Conservation (phyloP, 2,888 invertebrate genomes). For the Caenorhabditis parvicauda region DNA sequence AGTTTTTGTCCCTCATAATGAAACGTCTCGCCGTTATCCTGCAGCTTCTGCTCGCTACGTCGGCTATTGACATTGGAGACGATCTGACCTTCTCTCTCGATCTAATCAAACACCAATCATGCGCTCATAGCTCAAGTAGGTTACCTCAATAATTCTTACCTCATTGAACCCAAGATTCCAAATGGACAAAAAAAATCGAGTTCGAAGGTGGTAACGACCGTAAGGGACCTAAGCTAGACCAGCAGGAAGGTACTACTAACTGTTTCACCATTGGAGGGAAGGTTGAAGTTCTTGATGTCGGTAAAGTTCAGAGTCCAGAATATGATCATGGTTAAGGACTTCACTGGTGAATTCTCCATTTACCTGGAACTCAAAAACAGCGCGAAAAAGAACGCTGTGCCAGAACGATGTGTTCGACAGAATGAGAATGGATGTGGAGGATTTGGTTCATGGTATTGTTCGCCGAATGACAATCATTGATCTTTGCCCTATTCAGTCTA, state of each 20-base stretch:
- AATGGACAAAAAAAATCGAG: conserved; percentile 59
- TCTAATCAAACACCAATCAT: conserved; percentile 61
- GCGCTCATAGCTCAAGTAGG: no score
- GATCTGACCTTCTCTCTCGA: conserved; percentile 55
- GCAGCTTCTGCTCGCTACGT: neutral
- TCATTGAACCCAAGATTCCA: conserved; percentile 25
- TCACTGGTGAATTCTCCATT: conserved; percentile 59
- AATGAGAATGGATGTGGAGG: conserved; percentile 57
- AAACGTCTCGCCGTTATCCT: neutral
- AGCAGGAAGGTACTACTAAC: conserved; percentile 25
- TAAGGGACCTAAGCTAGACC: conserved; percentile 52
- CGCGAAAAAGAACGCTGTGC: conserved; percentile 57
- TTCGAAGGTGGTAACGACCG: conserved; percentile 55
- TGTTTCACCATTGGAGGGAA: conserved; percentile 55
- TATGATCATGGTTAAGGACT: conserved; percentile 47
- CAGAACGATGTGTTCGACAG: conserved; percentile 55
- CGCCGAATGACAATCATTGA: neutral
- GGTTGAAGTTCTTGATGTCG: conserved; percentile 52
- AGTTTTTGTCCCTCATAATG: neutral
- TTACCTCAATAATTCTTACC: neutral
- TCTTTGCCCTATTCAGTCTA: conserved; percentile 33
- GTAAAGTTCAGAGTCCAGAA: neutral
- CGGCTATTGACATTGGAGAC: conserved; percentile 42
- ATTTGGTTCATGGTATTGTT: conserved; percentile 55
- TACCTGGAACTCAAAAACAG: conserved; percentile 56